These are phyloP conservation scores for Triplophysa siluroides DNA, from an alignment of 2,113 vertebrate genomes.

Conservation along the genomic window DNA sequence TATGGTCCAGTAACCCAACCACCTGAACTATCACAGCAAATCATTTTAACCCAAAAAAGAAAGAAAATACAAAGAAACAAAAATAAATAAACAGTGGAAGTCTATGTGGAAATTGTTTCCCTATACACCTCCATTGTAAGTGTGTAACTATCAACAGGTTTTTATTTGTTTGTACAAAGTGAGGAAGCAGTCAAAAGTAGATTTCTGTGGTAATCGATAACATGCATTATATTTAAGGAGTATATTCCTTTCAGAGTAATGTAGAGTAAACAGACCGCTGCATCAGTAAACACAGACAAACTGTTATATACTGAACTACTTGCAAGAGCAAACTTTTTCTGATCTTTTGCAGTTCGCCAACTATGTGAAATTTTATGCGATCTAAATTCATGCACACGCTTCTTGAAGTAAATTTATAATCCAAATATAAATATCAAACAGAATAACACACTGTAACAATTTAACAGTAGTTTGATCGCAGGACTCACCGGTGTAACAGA, in stretches of 20 bases:
- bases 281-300: not conserved
- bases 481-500: conserved; percentile 9
- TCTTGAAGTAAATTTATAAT: not conserved
- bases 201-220: not conserved
- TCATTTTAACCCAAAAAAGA: not conserved
- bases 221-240: not conserved
- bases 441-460: not conserved
- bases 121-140: not conserved
- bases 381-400: not conserved
- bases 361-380: not conserved
- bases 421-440: conserved; percentile 21
- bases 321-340: not conserved
- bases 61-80: not conserved
- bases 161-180: not conserved
- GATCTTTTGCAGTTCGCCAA: not conserved
- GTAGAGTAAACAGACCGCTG: not conserved
- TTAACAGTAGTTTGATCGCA: conserved; percentile 8
- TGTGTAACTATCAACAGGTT: not conserved
- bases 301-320: not conserved
- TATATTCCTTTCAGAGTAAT: not conserved
- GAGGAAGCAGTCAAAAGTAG: not conserved
- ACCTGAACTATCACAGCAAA: not conserved
- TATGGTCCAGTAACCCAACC: not conserved
- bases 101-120: not conserved
- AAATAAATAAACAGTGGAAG: not conserved